A percentile compares a stretch with the other conserved stretches of the same genome.
These are phyloP conservation scores for Tetraneura akinire DNA, from an alignment of 1,140 invertebrate species.

Conservation along the genomic window DNA sequence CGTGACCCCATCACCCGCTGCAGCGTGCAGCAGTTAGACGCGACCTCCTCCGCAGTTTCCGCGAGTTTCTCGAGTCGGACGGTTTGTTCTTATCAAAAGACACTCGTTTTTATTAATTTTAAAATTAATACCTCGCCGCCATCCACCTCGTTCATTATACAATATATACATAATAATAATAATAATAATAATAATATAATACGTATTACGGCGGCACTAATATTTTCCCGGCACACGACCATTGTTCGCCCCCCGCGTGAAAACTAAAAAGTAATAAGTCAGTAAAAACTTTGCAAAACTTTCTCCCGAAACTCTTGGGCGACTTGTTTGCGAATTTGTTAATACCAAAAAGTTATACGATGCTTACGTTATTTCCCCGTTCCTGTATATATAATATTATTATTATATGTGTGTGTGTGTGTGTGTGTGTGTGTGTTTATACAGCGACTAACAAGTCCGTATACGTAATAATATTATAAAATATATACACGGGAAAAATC, in stretches of 20 bases:
- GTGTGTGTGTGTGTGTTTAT: too few species aligned
- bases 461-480: too few species aligned
- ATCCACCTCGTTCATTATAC: neutral
- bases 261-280: constrained; percentile 50
- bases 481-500: neutral
- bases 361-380: neutral
- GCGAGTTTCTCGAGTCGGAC: neutral
- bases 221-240: neutral
- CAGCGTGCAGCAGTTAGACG: too few species aligned
- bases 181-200: too few species aligned
- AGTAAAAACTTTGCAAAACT: constrained; percentile 45
- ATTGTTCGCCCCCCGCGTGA: neutral
- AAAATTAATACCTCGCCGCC: constrained; percentile 12
- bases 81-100: constrained; percentile 19
- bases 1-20: too few species aligned
- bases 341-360: constrained; percentile 17
- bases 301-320: constrained; percentile 18
- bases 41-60: neutral
- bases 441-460: too few species aligned
- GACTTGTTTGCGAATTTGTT: constrained; percentile 44
- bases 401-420: too few species aligned
- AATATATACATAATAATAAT: too few species aligned
- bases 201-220: neutral
- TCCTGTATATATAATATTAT: neutral
- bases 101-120: constrained; percentile 49